Evolutionary conservation across 1,140 invertebrate species (phyloP), one percentile per base, ranked within the genome.

Genomic region (Brachionus koreanus): DNA sequence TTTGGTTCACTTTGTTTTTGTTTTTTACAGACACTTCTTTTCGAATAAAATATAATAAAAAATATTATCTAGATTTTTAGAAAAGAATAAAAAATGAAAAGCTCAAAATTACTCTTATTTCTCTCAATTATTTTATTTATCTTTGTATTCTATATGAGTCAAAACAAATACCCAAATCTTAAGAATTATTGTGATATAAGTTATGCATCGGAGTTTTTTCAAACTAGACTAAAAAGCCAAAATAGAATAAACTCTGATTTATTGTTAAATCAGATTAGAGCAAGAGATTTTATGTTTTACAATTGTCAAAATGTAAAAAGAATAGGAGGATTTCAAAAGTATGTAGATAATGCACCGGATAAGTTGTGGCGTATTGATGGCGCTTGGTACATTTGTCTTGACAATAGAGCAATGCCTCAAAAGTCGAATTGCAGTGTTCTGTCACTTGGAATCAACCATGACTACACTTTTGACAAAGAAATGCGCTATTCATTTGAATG

Each of bases 371-470:
- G 74, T 5, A 77, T 77, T 33, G 74, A 77, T 37, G 74, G 74
- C 5, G 74, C 74, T 3, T 77, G 74, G 74, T 77, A 35, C 23
- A 19, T 77, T 77, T 77, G 74, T 61, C 23, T 77, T 16, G 74
- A 77, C 74, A 37, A 23, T 5, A 35, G n/a, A 33, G 74, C 52
- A 3, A 4, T 7, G 16, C 74, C 74, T 6, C 42, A 77, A 33
- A 77, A 77, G 10, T 52, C 43, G 0, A 23, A 52, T 5, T 77
- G 74, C 35, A 61, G 35, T 77, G 74, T 77, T 5, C n/a, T 77
- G 19, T 57, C 46, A 57, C 16, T 77, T 16, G 74, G 74, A 33
- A 77, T 77, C 9, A 77, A 77, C 42, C n/a, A 77, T n/a, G 74
- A 77, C 19, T 61, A 35, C 16, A n/a, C 43, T 2, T 77, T 77